Conservation (phyloP, 2,797 vertebrate genomes). For the Ctenochaetus hawaiiensis region DNA sequence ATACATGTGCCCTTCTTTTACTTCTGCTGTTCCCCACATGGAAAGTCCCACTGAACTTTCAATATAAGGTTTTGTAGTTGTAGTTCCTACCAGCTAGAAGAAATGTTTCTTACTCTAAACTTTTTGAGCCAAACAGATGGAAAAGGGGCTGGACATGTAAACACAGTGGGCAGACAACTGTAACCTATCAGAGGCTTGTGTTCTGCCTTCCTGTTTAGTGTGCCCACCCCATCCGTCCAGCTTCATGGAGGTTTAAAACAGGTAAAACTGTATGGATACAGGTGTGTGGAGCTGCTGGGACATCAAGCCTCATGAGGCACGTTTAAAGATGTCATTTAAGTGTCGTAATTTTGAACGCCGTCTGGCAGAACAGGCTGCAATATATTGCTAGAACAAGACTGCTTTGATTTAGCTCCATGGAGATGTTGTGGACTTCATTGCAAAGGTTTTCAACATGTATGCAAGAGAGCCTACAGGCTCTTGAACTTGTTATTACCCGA, state of each 20-base stretch:
- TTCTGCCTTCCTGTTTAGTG: background rate
- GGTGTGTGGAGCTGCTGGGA: background rate
- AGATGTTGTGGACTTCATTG: background rate
- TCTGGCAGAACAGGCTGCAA: background rate
- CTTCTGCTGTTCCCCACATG: no score
- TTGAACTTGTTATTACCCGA: background rate
- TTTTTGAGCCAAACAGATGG: background rate
- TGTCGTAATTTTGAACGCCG: background rate
- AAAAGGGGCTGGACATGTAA: background rate
- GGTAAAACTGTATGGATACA: background rate
- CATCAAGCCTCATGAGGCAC: background rate
- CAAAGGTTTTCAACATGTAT: no score
- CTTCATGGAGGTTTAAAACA: background rate
- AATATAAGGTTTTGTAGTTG: background rate
- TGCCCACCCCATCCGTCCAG: background rate
- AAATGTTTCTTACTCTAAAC: background rate
- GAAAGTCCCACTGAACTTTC: no score
- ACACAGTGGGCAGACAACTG: background rate
- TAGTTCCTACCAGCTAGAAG: background rate
- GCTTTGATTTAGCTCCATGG: background rate
- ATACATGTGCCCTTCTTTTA: no score
- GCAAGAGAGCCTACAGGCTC: no score
- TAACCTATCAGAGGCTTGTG: background rate
- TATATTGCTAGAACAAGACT: no score
- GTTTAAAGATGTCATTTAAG: no score